Conservation (phyloP, 2,113 vertebrate species). For the Peromyscus maniculatus region DNA sequence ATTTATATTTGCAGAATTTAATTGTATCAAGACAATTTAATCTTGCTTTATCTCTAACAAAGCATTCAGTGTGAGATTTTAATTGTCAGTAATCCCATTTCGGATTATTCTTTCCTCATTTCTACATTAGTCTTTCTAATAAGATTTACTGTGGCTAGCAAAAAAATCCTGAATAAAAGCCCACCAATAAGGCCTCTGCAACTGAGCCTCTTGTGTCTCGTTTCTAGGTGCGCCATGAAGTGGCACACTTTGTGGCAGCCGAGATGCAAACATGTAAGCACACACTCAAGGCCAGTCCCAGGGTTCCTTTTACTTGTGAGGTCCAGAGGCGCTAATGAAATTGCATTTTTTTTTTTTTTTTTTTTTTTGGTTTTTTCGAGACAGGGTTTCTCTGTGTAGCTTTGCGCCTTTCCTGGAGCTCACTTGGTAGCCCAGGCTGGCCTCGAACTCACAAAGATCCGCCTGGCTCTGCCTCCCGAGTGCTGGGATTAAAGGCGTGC, state of each 20-base stretch:
- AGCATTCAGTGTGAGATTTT: background rate
- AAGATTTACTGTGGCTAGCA: constrained; percentile 23
- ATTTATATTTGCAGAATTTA: constrained; percentile 31
- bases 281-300: background rate
- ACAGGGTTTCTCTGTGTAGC: too few species aligned
- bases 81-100: background rate
- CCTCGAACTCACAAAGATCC: too few species aligned
- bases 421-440: too few species aligned
- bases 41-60: background rate
- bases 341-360: too few species aligned
- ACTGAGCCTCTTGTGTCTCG: background rate
- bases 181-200: background rate
- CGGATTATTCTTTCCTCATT: background rate
- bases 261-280: background rate
- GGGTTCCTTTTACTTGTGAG: background rate
- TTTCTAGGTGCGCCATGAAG: background rate
- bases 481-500: too few species aligned
- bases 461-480: too few species aligned
- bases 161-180: background rate
- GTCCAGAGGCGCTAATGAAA: background rate
- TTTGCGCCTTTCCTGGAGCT: too few species aligned
- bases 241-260: background rate
- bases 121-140: constrained; percentile 49
- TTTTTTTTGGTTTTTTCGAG: too few species aligned
- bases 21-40: constrained; percentile 30